Evolutionary conservation across 2,797 vertebrate genomes (phyloP), one percentile per base, ranked within the genome.

Genomic region (Falco rusticolus): DNA sequence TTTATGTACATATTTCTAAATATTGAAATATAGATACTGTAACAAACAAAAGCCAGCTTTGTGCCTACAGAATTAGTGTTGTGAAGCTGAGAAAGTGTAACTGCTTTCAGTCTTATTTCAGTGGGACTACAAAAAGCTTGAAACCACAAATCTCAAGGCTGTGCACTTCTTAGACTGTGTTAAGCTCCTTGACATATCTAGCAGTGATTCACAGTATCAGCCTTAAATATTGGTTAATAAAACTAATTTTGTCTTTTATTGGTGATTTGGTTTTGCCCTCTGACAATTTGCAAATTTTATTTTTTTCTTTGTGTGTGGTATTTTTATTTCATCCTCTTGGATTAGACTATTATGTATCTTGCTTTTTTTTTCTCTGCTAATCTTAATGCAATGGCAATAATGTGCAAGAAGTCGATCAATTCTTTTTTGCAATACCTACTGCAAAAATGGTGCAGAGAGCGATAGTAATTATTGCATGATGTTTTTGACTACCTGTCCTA

Each of bases 391-490:
- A 6, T 56, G 48, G 11, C 19, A 37, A 4, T 60, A 28, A 66
- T 8, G 16, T 64, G 25, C 20, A 60, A 45, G 50, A 68, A 43
- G 10, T 21, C 66, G 64, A 53, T 74, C 26, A 0, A 41, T 4
- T 29, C 15, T 79, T 57, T 89, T 76, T 66, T 48, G 20, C 59
- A 61, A 25, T 10, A 59, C 14, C 63, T 59, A 31, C 10, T 50
- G 21, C 31, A 71, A 25, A 88, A 85, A 26, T 28, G 16, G 2
- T 54, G 7, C 68, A 50, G 41, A 66, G 48, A 31, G 37, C 4
- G 1, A 16, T 9, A 43, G 8, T 34, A 80, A 37, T 37, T 16
- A 10, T 21, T 61, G 50, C 65, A 29, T 1, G 0, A 15, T 59
- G 34, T 0, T 80, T 83, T 76, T 78, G 13, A 56, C 41, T n/a